Conservation (phyloP, 2,888 invertebrate genomes). For the Ariolimax columbianus region DNA sequence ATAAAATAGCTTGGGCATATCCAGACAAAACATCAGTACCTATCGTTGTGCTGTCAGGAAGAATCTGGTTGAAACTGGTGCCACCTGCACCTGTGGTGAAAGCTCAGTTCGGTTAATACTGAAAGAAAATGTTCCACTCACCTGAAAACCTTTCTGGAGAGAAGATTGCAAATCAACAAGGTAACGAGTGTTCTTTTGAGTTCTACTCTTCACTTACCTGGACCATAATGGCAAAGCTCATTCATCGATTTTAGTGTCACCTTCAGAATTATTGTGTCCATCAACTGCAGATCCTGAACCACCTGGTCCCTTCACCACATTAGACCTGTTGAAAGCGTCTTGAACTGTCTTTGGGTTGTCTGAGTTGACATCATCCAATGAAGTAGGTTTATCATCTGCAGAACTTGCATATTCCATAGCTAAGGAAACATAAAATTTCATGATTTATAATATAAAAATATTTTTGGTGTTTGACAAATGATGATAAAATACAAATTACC, state of each 20-base stretch:
- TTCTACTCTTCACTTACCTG: constrained; percentile 43
- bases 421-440: background rate
- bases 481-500: too few species aligned
- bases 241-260: constrained; percentile 55
- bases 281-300: background rate
- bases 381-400: background rate
- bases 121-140: constrained; percentile 44
- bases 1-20: background rate
- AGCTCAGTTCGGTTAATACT: background rate
- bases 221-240: constrained; percentile 39
- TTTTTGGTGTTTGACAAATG: background rate
- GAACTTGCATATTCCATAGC: constrained; percentile 9
- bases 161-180: constrained; percentile 47
- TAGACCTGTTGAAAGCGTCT: background rate
- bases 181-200: constrained; percentile 14
- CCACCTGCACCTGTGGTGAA: background rate
- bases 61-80: background rate
- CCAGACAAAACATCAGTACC: constrained; percentile 5
- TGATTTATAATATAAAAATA: background rate
- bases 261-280: constrained; percentile 41
- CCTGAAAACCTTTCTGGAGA: constrained; percentile 48
- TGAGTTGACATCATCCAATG: constrained; percentile 4
- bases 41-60: background rate
- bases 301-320: background rate
- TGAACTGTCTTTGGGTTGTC: background rate